A percentile compares a stretch with the other conserved stretches of the same genome.
phyloP scores from a whole-genome alignment of 1,140 invertebrate genomes.

The Diorhabda elongata region DNA sequence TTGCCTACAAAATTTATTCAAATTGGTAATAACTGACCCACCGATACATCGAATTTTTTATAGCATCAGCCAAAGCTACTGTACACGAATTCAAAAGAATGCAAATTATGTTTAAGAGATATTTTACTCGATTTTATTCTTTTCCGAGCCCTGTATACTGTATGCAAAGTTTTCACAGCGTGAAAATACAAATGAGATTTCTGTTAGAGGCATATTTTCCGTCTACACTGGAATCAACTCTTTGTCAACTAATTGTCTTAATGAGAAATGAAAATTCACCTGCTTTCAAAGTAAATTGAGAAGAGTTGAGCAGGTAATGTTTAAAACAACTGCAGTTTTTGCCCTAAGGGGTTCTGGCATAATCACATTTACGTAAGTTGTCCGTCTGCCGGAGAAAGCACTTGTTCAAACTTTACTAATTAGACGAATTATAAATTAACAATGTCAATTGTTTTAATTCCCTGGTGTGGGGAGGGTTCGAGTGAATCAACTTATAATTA shows the following conservation, averaged over 20 bases:
- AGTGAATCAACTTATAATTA: too few species aligned
- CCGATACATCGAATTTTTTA: too few species aligned
- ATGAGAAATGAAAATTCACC: constrained; percentile 20
- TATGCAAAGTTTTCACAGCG: too few species aligned
- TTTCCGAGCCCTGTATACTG: too few species aligned
- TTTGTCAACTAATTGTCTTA: constrained; percentile 17
- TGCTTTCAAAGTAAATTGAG: constrained; percentile 5
- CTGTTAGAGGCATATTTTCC: background rate
- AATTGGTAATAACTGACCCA: too few species aligned
- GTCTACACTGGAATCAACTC: background rate
- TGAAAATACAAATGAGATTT: too few species aligned
- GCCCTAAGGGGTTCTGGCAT: background rate
- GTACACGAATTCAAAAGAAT: too few species aligned
- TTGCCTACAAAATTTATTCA: too few species aligned
- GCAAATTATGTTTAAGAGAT: too few species aligned
- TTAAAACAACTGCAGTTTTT: constrained; percentile 12
- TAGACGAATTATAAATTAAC: constrained; percentile 1
- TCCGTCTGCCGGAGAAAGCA: background rate
- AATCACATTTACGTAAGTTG: constrained; percentile 7
- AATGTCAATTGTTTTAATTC: constrained; percentile 3
- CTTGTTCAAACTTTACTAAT: constrained; percentile 2
- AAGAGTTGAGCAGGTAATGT: background rate
- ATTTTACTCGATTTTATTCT: too few species aligned
- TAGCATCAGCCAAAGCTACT: too few species aligned
- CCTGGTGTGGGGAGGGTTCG: background rate